Percentiles rank a stretch among this genome's conserved stretches.
These are phyloP conservation scores for Urechis unicinctus DNA, from an alignment of 2,888 invertebrate genomes.

Conservation along the genomic window DNA sequence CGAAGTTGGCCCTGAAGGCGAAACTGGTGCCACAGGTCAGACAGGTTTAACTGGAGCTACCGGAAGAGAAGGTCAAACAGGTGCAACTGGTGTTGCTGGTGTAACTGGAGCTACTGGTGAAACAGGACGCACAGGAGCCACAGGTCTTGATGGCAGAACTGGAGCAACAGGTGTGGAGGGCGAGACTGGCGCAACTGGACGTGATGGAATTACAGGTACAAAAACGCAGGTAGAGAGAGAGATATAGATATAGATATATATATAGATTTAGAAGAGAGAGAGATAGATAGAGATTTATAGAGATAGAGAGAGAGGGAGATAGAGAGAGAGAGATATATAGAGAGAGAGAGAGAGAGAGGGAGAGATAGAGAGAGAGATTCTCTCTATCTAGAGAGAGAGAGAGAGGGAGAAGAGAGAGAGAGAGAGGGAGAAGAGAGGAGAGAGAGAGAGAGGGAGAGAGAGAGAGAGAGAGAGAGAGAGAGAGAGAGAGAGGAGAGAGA, in stretches of 20 bases:
- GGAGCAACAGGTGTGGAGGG: constrained; percentile 22
- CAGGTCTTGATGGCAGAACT: neutral
- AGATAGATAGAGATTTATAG: too few relatives aligned
- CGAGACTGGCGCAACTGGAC: constrained; percentile 5
- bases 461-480: constrained; percentile 7
- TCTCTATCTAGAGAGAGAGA: too few relatives aligned
- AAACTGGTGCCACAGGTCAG: constrained; percentile 11
- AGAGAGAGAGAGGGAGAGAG: constrained; percentile 5
- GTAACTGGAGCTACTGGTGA: too few relatives aligned
- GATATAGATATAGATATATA: too few relatives aligned
- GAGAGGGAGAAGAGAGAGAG: neutral
- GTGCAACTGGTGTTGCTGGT: too few relatives aligned
- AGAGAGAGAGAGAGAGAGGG: too few relatives aligned
- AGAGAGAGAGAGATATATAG: too few relatives aligned
- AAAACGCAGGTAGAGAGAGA: too few relatives aligned
- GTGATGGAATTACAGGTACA: constrained; percentile 1
- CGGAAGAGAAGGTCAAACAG: constrained; percentile 10
- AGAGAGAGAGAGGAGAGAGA: constrained; percentile 5
- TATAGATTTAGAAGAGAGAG: too few relatives aligned
- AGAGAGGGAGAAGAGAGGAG: neutral
- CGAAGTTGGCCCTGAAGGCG: constrained; percentile 4
- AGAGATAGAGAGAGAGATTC: too few relatives aligned
- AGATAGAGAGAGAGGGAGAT: too few relatives aligned
- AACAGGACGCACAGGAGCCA: neutral
- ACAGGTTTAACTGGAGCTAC: constrained; percentile 11